Conservation (phyloP, 2,113 vertebrate species). For the Malaclemys terrapin region DNA sequence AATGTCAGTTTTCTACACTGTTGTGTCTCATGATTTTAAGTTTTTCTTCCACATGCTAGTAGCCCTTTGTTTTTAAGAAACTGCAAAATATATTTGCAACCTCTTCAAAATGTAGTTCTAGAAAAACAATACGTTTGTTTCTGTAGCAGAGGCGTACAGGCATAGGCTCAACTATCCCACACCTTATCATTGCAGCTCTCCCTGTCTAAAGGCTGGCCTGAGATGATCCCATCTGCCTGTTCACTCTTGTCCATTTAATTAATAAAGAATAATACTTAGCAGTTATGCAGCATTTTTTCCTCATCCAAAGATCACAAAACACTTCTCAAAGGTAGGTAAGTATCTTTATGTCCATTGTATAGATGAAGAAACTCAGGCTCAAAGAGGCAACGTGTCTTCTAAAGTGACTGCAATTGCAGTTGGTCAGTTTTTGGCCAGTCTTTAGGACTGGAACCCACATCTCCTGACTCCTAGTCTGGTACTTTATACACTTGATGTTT, state of each 20-base stretch:
- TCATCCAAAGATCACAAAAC: not conserved
- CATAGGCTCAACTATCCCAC: not conserved
- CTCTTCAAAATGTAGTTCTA: not conserved
- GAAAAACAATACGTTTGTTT: not conserved
- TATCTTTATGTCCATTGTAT: not conserved
- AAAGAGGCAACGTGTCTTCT: not conserved
- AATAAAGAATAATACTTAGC: not conserved
- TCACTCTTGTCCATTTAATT: not conserved
- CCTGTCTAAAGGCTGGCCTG: not conserved
- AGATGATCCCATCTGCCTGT: not conserved
- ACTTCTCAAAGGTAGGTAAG: not conserved
- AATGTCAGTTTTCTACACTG: slow-evolving; percentile 24
- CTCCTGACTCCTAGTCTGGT: not conserved
- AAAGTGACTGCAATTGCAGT: not conserved
- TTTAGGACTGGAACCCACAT: not conserved
- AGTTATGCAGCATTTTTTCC: not conserved
- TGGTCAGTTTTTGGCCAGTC: not conserved
- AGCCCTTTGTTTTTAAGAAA: not conserved
- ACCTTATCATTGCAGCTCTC: not conserved
- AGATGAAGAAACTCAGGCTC: not conserved
- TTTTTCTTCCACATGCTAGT: not conserved
- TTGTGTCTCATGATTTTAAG: not conserved
- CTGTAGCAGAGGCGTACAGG: not conserved
- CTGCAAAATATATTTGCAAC: slow-evolving; percentile 6
- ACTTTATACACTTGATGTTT: not conserved